Evolutionary conservation across 1,140 invertebrate species (phyloP), one percentile per base, ranked within the genome.

Genomic region (Drosophila virilis): DNA sequence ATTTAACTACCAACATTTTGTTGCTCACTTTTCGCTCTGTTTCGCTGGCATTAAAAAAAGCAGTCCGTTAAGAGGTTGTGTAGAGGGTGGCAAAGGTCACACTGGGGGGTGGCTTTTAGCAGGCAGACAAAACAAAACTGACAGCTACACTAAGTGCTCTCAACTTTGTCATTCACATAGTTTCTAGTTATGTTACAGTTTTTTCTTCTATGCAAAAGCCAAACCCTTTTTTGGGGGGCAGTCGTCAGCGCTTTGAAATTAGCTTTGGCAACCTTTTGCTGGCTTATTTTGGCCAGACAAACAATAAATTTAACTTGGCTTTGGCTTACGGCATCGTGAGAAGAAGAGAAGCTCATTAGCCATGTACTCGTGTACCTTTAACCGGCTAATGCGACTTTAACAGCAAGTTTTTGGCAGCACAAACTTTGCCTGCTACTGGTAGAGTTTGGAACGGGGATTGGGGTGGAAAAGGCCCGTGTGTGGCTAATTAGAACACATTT

Each of bases 401-500:
- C 84, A 88, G 75, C 74, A 89, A 88, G 66, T 83, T 83, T 76
- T 74, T 51, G 71, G 51, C 52, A 72, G 37, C 60, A 38, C 43
- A 52, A 61, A 88, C 70, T 80, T 88, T 88, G 65, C 22, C 13
- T 17, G 33, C 43, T 51, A 38, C 45, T 22, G 66, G 46, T 22
- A 5, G n/a, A 37, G 48, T 17, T 13, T 8, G 51, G 3, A 43
- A 28, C 22, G 22, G 22, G 4, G 22, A 0, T 28, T 5, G 22
- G 22, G 22, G 22, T 28, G 22, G 22, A 28, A 28, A 28, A 28
- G 22, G 22, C 22, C 22, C 80, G 77, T 80, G 83, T 83, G 73
- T 88, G 77, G 79, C 79, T 88, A 88, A 88, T 88, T 88, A 83
- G 84, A 78, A 89, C 79, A 89, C 79, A 88, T 88, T 88, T 88